phyloP scores from a whole-genome alignment of 2,113 vertebrate species.

The Carollia perspicillata region DNA sequence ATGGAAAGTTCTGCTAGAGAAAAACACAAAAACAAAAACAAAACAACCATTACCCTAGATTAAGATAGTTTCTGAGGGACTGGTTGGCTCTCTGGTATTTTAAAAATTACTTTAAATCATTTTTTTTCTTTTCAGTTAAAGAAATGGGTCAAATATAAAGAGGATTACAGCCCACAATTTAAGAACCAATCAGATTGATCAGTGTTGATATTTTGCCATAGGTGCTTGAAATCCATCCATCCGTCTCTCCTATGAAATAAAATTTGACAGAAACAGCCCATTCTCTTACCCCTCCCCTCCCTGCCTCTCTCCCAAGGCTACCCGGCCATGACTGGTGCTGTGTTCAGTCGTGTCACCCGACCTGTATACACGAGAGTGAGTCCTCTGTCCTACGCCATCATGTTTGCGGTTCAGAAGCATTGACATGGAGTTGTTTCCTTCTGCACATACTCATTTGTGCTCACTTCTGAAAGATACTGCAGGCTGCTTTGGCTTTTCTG shows the following conservation, averaged over 20 bases:
- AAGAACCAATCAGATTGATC: neutral
- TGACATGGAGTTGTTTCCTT: neutral
- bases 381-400: too few species aligned
- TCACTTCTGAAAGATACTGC: neutral
- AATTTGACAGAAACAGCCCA: neutral
- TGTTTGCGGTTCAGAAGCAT: neutral
- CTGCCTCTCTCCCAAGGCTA: neutral
- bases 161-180: neutral
- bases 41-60: too few species aligned
- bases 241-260: neutral
- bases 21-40: neutral
- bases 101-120: neutral
- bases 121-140: slow-evolving; percentile 25
- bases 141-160: neutral
- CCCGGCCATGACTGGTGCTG: too few species aligned
- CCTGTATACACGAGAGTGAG: neutral
- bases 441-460: neutral
- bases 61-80: neutral
- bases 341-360: neutral
- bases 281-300: neutral
- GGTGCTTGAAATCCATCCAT: neutral
- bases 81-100: neutral
- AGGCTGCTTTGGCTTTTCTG: neutral
- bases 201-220: neutral
- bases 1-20: neutral